Evolutionary conservation across 2,113 vertebrate species (phyloP).

Genomic region (Trichechus manatus): DNA sequence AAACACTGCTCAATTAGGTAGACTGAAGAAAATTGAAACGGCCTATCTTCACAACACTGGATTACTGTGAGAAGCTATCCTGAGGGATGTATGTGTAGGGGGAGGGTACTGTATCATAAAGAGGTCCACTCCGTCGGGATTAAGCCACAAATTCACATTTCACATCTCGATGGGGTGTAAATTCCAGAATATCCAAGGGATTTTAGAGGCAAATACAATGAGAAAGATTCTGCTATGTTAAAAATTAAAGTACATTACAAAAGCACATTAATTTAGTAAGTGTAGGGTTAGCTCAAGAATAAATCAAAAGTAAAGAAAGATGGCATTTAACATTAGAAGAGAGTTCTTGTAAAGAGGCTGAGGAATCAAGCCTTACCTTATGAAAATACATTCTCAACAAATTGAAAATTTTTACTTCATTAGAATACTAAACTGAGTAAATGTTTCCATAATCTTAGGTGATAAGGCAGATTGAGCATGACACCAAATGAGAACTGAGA

Average conservation of each 20-base stretch:
- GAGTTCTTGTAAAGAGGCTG: neutral
- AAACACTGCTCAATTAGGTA: neutral
- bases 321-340: neutral
- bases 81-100: neutral
- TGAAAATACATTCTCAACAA: neutral
- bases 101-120: rapidly evolving
- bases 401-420: neutral
- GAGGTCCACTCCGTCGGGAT: neutral
- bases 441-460: neutral
- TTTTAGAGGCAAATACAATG: neutral
- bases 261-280: neutral
- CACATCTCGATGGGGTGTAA: neutral
- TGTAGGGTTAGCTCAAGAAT: neutral
- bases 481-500: neutral
- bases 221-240: neutral
- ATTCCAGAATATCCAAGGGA: neutral
- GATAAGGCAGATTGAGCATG: neutral
- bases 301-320: neutral
- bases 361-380: neutral
- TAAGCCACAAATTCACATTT: neutral
- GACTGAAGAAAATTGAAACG: neutral
- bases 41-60: neutral
- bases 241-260: neutral
- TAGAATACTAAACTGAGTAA: neutral
- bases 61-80: neutral